Conservation (phyloP, 2,888 invertebrate species). For the Agrochola circellaris region DNA sequence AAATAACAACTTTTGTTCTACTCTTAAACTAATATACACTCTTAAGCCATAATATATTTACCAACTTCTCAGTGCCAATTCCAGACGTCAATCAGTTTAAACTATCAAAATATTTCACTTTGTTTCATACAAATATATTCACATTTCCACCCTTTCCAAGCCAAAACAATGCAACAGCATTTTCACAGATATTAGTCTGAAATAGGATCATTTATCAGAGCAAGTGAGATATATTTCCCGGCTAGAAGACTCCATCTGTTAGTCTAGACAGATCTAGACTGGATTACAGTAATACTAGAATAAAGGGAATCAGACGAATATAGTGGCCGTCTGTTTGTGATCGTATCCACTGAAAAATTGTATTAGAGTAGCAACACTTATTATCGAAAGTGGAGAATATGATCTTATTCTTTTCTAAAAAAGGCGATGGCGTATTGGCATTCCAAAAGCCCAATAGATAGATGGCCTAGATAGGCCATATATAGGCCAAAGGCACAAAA, state of each 20-base stretch:
- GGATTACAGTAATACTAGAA: conserved; percentile 47
- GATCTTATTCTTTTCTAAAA: not conserved
- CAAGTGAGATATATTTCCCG: conserved; percentile 44
- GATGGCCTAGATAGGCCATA: not conserved
- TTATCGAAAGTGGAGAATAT: not conserved
- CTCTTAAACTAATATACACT: too few relatives aligned
- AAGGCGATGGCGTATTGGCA: not conserved
- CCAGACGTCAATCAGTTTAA: conserved; percentile 9
- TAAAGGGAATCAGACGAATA: conserved; percentile 41
- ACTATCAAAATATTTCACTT: conserved; percentile 3
- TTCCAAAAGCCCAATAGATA: not conserved
- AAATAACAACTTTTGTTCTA: not conserved
- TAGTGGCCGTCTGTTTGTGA: conserved; percentile 13
- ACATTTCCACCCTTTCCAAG: not conserved
- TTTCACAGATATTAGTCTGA: conserved; percentile 46
- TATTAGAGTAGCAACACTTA: not conserved
- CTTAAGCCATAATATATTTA: not conserved
- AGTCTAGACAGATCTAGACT: conserved; percentile 58
- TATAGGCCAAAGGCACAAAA: not conserved
- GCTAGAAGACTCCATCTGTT: conserved; percentile 55
- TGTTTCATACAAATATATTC: conserved; percentile 16
- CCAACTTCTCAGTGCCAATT: conserved; percentile 1
- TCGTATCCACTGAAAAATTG: not conserved
- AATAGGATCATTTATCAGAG: conserved; percentile 57
- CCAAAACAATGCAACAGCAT: conserved; percentile 35